Evolutionary conservation across 2,888 invertebrate genomes (phyloP).

Genomic region (Drosophila paranaensis): DNA sequence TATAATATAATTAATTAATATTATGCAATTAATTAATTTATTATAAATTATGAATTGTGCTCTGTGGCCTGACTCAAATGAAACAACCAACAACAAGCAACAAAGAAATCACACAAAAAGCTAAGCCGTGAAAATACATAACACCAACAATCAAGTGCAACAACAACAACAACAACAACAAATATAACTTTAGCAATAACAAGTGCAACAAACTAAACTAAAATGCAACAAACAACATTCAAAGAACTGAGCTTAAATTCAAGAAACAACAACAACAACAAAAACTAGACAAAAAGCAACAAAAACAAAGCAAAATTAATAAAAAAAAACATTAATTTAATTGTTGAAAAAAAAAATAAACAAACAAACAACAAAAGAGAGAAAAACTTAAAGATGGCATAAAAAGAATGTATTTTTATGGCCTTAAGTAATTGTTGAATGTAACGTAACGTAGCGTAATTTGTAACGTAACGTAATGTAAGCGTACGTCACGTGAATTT

Average conservation of each 20-base stretch:
- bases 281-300: neutral
- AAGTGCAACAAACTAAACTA: neutral
- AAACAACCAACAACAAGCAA: neutral
- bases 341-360: conserved; percentile 2
- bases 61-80: neutral
- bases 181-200: neutral
- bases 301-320: conserved; percentile 2
- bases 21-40: conserved; percentile 4
- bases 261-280: conserved; percentile 13
- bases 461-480: conserved; percentile 19
- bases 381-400: neutral
- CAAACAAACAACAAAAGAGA: neutral
- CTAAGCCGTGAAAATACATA: conserved; percentile 18
- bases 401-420: conserved; percentile 5
- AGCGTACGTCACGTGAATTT: conserved; percentile 22
- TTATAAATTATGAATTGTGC: conserved; percentile 5
- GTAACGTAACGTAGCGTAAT: conserved; percentile 24
- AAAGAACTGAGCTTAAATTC: conserved; percentile 52
- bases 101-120: neutral
- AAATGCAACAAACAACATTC: conserved; percentile 11
- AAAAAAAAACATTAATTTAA: neutral
- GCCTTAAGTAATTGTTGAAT: conserved; percentile 31
- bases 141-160: neutral
- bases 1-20: neutral
- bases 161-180: neutral